phyloP scores from a whole-genome alignment of 37 sponge, comb jelly and placozoan species.

The Chondrilla cf. caribensis region DNA sequence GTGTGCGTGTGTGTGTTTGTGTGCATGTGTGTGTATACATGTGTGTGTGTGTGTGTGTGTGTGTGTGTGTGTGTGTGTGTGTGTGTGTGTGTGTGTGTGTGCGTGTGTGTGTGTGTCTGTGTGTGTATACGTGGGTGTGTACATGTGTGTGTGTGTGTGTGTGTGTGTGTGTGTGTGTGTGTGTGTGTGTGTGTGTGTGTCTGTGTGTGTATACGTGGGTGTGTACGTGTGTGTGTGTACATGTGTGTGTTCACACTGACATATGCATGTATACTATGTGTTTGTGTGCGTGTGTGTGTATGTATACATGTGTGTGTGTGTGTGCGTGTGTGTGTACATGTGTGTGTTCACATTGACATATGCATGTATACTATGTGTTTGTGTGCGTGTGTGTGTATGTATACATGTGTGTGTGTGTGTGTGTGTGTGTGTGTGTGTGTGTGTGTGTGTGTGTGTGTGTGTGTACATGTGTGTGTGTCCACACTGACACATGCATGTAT shows the following conservation, averaged over 20 bases:
- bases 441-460: conserved; percentile 3
- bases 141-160: conserved; percentile 13
- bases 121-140: neutral
- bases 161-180: conserved; percentile 6
- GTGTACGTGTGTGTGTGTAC: neutral
- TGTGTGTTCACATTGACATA: too few relatives aligned
- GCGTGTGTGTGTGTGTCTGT: conserved; percentile 14
- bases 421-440: conserved; percentile 8
- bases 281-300: neutral
- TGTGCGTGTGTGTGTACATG: neutral
- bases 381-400: conserved; percentile 9
- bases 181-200: conserved; percentile 15
- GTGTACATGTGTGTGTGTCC: neutral
- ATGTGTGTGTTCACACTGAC: neutral
- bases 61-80: conserved; percentile 15
- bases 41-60: conserved; percentile 25
- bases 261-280: neutral
- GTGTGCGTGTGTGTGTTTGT: neutral
- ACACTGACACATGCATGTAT: too few relatives aligned
- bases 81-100: conserved; percentile 32
- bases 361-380: neutral
- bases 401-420: neutral
- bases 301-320: neutral
- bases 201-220: neutral
- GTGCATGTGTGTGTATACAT: conserved; percentile 6